Evolutionary conservation across 2,113 vertebrate genomes (phyloP).

Genomic region (Euleptes europaea): DNA sequence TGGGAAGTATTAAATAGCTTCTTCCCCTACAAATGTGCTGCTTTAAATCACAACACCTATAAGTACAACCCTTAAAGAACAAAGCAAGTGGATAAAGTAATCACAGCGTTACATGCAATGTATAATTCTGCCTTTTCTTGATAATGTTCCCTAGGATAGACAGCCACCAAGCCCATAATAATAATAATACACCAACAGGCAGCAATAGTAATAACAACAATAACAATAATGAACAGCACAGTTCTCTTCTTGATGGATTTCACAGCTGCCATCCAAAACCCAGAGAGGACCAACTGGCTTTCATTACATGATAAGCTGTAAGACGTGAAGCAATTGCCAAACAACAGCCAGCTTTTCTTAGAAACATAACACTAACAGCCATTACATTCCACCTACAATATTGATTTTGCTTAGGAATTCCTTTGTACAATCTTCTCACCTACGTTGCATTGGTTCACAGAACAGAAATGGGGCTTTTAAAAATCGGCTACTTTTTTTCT

Average conservation of each 20-base stretch:
- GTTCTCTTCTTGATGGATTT: neutral
- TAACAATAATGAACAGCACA: neutral
- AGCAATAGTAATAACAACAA: neutral
- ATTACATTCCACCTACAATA: conserved; percentile 26
- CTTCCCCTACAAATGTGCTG: too few species aligned
- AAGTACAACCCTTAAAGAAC: too few species aligned
- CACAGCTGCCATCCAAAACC: neutral
- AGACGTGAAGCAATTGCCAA: conserved; percentile 26
- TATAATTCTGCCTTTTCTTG: too few species aligned
- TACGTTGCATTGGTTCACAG: conserved; percentile 8
- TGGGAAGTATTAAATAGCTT: too few species aligned
- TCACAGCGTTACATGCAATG: too few species aligned
- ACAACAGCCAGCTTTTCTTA: conserved; percentile 8
- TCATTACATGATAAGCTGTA: conserved; percentile 25
- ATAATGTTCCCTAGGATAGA: neutral
- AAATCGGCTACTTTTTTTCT: conserved; percentile 12
- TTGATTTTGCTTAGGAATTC: conserved; percentile 36
- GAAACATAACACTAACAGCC: conserved; percentile 23
- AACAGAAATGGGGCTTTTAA: conserved; percentile 1
- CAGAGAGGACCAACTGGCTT: neutral
- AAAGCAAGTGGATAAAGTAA: too few species aligned
- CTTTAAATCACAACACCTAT: too few species aligned
- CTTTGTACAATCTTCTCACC: conserved; percentile 45
- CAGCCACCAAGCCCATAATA: neutral
- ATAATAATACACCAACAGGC: neutral